Evolutionary conservation across 2,888 invertebrate genomes (phyloP), one percentile per base, ranked within the genome.

Genomic region (Drosophila stalkeri): DNA sequence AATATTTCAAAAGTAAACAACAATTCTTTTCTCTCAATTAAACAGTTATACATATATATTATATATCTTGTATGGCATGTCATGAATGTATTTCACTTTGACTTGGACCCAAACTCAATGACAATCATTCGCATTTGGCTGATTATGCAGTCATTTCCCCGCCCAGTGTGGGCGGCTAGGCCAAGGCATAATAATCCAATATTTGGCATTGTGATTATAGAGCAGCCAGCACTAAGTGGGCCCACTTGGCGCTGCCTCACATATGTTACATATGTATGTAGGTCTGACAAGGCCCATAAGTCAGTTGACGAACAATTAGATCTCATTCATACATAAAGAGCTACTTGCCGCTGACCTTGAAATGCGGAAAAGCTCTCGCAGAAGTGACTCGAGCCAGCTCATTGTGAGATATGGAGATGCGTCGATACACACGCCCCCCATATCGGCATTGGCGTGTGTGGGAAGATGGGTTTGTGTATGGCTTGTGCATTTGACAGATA

Each of bases 251-350:
- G 49, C 57, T 57, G 35, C 70, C 59, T n/a, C 56, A 41, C 41
- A 39, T n/a, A 55, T 37, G 37, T n/a, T 54, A 41, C 41, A 39
- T n/a, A 55, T 37, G 37, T 14, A 6, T 54, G 6, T 35, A 56
- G 51, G 67, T 54, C 44, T 47, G 39, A 44, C 77, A 76, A 75
- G 74, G 75, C 77, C 61, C 52, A 39, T 61, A 62, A 77, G 63
- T 74, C 74, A 59, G 64, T 73, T 73, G 62, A 60, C 67, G 72
- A 87, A 85, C 84, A 85, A 85, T 85, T 87, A 77, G 84, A 88
- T 85, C 83, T 81, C 84, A 85, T 85, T 85, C 88, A 85, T 88
- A 82, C 75, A 75, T 65, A 73, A 79, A 85, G 86, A 85, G 86
- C 81, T 85, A 82, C 84, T 85, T 87, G 87, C 49, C 51, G 79